A percentile compares a stretch with the other conserved stretches of the same genome.
phyloP scores from a whole-genome alignment of 2,113 vertebrate genomes.

The Mastomys coucha region DNA sequence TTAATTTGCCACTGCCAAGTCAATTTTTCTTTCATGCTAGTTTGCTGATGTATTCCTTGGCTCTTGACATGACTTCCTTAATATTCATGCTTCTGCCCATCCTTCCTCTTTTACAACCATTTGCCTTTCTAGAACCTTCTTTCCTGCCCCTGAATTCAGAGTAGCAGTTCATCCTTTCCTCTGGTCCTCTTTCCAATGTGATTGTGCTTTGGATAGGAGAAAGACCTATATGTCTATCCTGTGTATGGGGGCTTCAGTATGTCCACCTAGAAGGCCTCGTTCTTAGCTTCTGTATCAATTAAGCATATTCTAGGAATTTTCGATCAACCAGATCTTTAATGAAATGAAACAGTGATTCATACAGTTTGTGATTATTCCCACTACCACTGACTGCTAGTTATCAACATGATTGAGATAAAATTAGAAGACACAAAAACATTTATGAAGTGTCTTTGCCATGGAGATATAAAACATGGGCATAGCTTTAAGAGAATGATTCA shows the following conservation, averaged over 20 bases:
- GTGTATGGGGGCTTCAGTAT: not conserved
- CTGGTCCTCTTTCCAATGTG: not conserved
- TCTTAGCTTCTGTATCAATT: not conserved
- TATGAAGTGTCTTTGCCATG: not conserved
- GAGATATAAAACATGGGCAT: not conserved
- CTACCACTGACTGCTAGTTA: too few species aligned
- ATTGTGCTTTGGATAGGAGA: not conserved
- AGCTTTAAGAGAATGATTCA: not conserved
- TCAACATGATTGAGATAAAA: too few species aligned
- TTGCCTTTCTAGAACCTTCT: not conserved
- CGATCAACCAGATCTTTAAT: not conserved
- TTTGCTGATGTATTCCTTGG: not conserved
- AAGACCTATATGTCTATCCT: not conserved
- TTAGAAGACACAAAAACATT: not conserved
- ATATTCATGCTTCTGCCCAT: not conserved
- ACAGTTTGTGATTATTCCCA: too few species aligned
- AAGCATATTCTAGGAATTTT: not conserved
- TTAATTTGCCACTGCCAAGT: constrained; percentile 61
- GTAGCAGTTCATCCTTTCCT: not conserved
- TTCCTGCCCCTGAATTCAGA: not conserved
- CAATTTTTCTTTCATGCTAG: constrained; percentile 40
- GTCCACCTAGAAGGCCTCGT: not conserved
- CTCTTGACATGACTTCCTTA: not conserved
- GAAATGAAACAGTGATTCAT: not conserved
- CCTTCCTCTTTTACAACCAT: not conserved